Conservation (phyloP, 35 echinoderm and acorn worm genomes). For the Amphiura filiformis region DNA sequence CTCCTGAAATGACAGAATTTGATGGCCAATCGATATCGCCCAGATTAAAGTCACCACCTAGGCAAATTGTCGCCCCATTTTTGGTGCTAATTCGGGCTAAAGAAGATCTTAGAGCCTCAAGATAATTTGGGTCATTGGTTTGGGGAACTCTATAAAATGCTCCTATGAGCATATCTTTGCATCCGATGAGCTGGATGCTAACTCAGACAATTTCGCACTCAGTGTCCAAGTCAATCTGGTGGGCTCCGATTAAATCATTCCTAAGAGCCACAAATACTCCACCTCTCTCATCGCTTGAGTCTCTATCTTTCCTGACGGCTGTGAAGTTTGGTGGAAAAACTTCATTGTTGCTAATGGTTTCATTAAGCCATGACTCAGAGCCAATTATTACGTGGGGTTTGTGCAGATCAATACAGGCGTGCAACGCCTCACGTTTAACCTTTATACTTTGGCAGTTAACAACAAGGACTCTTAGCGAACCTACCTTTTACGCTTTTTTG, state of each 20-base stretch:
- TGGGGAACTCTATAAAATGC: background rate
- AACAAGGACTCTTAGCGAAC: conserved; percentile 34
- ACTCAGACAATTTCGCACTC: conserved; percentile 19
- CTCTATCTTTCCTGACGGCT: conserved; percentile 1
- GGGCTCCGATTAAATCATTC: background rate
- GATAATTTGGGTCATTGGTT: background rate
- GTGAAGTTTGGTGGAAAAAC: conserved; percentile 24
- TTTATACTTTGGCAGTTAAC: conserved; percentile 49
- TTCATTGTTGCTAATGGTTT: conserved; percentile 24
- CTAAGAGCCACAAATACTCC: conserved; percentile 29
- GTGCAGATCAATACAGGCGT: conserved; percentile 19
- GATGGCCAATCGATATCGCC: no score
- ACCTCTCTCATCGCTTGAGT: background rate
- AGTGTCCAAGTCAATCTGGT: conserved; percentile 2
- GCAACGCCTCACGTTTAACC: conserved; percentile 27
- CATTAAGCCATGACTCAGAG: conserved; percentile 62
- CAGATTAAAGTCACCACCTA: background rate
- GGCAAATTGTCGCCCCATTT: background rate
- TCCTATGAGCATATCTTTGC: background rate
- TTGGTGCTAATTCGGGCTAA: background rate
- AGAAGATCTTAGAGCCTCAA: background rate
- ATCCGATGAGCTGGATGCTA: background rate
- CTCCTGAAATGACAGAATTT: background rate
- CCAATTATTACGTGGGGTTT: conserved; percentile 42
- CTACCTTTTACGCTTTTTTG: background rate